phyloP scores from a whole-genome alignment of 2,888 invertebrate species.

The Furcula furcula region DNA sequence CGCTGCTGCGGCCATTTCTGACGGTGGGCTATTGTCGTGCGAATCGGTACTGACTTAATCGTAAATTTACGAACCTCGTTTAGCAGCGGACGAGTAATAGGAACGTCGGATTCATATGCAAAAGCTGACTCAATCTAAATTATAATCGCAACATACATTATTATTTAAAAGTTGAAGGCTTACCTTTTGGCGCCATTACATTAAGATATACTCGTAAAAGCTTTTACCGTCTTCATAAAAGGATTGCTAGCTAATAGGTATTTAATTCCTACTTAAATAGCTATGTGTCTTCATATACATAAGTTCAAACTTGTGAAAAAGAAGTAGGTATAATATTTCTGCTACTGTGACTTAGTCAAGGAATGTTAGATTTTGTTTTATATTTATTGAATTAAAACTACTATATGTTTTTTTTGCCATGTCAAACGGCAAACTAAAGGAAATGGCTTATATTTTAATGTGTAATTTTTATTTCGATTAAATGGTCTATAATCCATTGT shows the following conservation, averaged over 20 bases:
- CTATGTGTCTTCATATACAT: slow-evolving; percentile 6
- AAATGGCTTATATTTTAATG: no score
- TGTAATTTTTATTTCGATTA: no score
- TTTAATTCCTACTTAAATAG: slow-evolving; percentile 10
- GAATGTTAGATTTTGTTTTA: no score
- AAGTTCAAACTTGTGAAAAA: no score
- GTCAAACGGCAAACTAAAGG: no score
- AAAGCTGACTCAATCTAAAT: slow-evolving; percentile 49
- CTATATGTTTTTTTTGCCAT: no score
- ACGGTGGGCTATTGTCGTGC: slow-evolving; percentile 54
- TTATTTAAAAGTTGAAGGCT: slow-evolving; percentile 37
- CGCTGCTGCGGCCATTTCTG: slow-evolving; percentile 45
- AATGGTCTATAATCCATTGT: no score
- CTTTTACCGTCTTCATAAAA: slow-evolving; percentile 15
- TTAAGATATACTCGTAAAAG: slow-evolving; percentile 15
- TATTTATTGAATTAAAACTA: no score
- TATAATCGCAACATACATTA: slow-evolving; percentile 47
- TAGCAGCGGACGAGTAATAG: slow-evolving; percentile 39
- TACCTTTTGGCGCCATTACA: slow-evolving; percentile 29
- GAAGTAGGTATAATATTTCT: no score
- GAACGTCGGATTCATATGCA: slow-evolving; percentile 44
- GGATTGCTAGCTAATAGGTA: slow-evolving; percentile 7
- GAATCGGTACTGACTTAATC: slow-evolving; percentile 66
- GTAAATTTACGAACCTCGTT: slow-evolving; percentile 61
- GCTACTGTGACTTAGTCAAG: no score